Conservation (phyloP, 2,797 vertebrate species). For the Xyrichtys novacula region DNA sequence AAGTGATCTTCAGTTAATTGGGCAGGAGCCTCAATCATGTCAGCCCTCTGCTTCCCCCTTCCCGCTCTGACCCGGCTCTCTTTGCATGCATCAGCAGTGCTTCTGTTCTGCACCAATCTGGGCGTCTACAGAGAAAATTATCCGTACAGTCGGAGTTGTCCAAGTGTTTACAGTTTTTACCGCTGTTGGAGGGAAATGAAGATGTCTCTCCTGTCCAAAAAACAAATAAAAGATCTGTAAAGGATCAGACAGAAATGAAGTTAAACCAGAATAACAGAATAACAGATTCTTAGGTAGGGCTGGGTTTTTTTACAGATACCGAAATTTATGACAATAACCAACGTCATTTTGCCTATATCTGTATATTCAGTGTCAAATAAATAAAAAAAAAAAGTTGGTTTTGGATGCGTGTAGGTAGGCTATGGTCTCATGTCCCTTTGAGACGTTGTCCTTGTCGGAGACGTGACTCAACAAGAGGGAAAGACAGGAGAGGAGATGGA, state of each 20-base stretch:
- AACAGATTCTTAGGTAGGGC: no score
- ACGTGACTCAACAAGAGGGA: no score
- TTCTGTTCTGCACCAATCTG: constrained; percentile 33
- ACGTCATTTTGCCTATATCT: no score
- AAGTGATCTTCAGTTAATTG: constrained; percentile 80
- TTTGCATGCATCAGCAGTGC: constrained; percentile 59
- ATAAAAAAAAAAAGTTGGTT: no score
- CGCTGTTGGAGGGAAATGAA: constrained; percentile 1
- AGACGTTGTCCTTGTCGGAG: no score
- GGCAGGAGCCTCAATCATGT: constrained; percentile 72
- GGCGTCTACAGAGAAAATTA: constrained; percentile 24
- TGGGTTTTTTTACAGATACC: no score
- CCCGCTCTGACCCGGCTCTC: constrained; percentile 54
- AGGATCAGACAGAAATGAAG: background rate
- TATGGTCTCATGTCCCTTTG: no score
- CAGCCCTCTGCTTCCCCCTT: constrained; percentile 23
- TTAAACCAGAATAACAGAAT: no score
- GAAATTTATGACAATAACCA: no score
- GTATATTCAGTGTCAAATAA: no score
- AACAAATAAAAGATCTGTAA: background rate
- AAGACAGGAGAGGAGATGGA: no score
- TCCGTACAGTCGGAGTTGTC: constrained; percentile 19
- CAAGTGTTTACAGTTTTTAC: constrained; percentile 23
- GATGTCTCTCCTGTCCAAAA: background rate
- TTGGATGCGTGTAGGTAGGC: no score